A percentile compares a stretch with the other conserved stretches of the same genome.
phyloP scores from a whole-genome alignment of 2,888 invertebrate genomes.

The Andrena dorsata region DNA sequence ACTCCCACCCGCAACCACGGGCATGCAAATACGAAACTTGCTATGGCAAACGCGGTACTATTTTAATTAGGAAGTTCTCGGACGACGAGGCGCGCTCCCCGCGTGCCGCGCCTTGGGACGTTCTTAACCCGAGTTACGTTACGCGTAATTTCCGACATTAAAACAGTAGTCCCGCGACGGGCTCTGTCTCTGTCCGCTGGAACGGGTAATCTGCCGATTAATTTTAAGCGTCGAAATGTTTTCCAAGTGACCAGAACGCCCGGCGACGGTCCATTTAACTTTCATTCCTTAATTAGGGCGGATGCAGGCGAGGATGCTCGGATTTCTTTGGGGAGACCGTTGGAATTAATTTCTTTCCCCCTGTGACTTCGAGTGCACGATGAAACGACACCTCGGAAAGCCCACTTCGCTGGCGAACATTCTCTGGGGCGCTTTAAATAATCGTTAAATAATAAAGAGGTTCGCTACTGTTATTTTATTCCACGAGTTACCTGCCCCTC shows the following conservation, averaged over 20 bases:
- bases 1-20: conserved; percentile 31
- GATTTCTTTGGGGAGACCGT: no score
- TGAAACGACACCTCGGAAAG: no score
- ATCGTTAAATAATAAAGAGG: no score
- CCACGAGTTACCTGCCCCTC: no score
- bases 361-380: no score
- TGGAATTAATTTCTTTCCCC: no score
- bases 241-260: background rate
- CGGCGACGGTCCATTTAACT: background rate
- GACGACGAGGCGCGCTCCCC: background rate
- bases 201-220: conserved; percentile 12
- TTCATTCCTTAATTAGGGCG: background rate
- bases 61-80: conserved; percentile 61
- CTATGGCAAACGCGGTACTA: conserved; percentile 41
- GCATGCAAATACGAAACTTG: conserved; percentile 63
- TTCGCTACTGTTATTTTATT: no score
- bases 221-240: background rate
- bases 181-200: background rate
- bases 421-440: no score
- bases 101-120: background rate
- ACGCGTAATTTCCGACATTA: conserved; percentile 40
- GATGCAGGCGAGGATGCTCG: no score
- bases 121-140: conserved; percentile 24
- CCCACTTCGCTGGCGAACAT: no score
- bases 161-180: background rate